phyloP scores from a whole-genome alignment of 2,888 invertebrate species.

The Parelbella ahira region DNA sequence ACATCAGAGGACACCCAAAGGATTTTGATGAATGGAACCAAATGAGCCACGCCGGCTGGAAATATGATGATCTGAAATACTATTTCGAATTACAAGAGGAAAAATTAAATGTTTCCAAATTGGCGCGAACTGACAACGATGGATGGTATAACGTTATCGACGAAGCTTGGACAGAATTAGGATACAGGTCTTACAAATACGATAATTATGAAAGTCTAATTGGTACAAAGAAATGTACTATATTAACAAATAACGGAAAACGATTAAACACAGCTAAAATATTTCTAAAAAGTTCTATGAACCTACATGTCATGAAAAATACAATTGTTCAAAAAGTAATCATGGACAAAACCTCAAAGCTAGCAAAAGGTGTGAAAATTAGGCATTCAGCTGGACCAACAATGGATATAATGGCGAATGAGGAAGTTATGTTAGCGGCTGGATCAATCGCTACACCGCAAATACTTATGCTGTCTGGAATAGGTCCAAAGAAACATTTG shows the following conservation, averaged over 20 bases:
- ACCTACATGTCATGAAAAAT: constrained; percentile 65
- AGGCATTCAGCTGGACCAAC: constrained; percentile 43
- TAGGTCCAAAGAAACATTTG: constrained; percentile 63
- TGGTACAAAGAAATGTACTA: constrained; percentile 69
- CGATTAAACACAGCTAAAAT: constrained; percentile 73
- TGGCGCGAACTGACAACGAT: constrained; percentile 22
- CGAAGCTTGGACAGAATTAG: constrained; percentile 60
- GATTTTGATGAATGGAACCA: constrained; percentile 80
- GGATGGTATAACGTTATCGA: constrained; percentile 43
- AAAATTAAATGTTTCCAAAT: constrained; percentile 33
- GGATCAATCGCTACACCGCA: constrained; percentile 73
- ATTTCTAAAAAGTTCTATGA: constrained; percentile 51
- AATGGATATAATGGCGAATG: constrained; percentile 50
- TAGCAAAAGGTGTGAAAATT: constrained; percentile 59
- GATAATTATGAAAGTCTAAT: constrained; percentile 48
- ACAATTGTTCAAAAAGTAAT: constrained; percentile 70
- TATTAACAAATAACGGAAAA: constrained; percentile 63
- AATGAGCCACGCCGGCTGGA: constrained; percentile 77
- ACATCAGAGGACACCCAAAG: constrained; percentile 75
- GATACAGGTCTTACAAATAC: constrained; percentile 37
- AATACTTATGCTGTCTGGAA: constrained; percentile 73
- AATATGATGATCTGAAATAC: constrained; percentile 63
- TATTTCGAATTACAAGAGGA: constrained; percentile 70
- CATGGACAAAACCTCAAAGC: constrained; percentile 62
- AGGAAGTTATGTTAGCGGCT: constrained; percentile 73